Base-by-base conservation (phyloP, 2,888 invertebrate species). In the Mythimna impura region DNA sequence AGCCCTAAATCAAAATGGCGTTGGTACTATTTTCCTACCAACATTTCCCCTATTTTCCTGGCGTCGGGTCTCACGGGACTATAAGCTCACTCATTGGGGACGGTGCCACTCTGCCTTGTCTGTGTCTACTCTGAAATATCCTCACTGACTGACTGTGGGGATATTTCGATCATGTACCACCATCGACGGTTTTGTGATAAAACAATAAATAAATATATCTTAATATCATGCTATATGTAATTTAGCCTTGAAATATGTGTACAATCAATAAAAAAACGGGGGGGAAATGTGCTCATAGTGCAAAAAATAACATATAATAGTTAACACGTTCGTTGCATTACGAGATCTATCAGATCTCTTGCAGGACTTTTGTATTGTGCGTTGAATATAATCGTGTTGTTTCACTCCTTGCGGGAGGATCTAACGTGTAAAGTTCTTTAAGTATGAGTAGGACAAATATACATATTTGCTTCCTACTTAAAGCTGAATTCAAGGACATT, bases 111-210 rank as follows among this genome's bases (percentile, higher is more conserved):
- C 70, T 78, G 84, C 82, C 78, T 80, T 83, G 84, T 85, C 75
- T 87, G 80, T 87, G 82, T 86, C 73, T 68, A 76, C 63, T 76
- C 64, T 10, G 73, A 86, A 86, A 86, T 86, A 83, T 84, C 61
- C 55, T 54, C 81, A 80, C 81, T 65, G 55, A 69, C 81, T 65
- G 84, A 80, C 84, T 80, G 84, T 81, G 81, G 25, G 22, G 81
- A 81, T 82, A 78, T 88, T 83, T 89, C 86, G 54, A 73, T 82
- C 83, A 86, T 87, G 68, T 86, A 85, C 76, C 72, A 78, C 72
- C 73, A 66, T 75, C 73, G 76, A 82, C 86, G 85, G 86, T 84
- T 88, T 85, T 89, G 86, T 89, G 89, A 85, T 86, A 67, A 66
- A 71, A n/a, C 8, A 5, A 14, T 47, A 20, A 47, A 14, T 17